Evolutionary conservation across 2,797 vertebrate genomes (phyloP).

Genomic region (Fratercula arctica): DNA sequence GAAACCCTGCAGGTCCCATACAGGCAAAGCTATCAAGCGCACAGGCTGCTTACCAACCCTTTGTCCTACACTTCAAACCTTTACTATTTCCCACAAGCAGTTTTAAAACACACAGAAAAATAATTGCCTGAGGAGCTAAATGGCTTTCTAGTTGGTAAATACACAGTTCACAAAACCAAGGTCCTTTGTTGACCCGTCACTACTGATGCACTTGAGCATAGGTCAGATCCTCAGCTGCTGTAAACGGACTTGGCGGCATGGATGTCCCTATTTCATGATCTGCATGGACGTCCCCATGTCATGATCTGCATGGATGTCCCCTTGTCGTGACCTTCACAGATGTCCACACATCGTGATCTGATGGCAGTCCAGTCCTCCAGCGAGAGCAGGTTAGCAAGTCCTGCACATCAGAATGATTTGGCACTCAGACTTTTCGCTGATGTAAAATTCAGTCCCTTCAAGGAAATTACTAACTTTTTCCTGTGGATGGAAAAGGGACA

Average conservation of each 20-base stretch:
- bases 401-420: not conserved
- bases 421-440: not conserved
- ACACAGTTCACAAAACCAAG: not conserved
- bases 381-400: accelerated
- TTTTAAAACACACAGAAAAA: conserved; percentile 13
- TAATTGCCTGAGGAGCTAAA: not conserved
- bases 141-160: not conserved
- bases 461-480: not conserved
- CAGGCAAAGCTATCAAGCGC: not conserved
- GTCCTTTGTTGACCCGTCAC: not conserved
- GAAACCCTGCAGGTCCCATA: not conserved
- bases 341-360: accelerated
- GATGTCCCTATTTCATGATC: not conserved
- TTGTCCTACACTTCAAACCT: not conserved
- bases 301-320: not conserved
- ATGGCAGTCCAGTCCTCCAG: not conserved
- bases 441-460: conserved; percentile 20
- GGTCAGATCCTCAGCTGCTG: not conserved
- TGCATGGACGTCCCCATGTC: not conserved
- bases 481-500: not conserved
- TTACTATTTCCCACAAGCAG: not conserved
- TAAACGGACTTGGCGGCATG: accelerated
- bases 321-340: not conserved
- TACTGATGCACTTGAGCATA: too few species aligned
- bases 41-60: not conserved